Percentiles rank a stretch among this genome's conserved stretches.
These are phyloP conservation scores for Drosophila tani DNA, from an alignment of 1,140 invertebrate species.

Conservation along the genomic window DNA sequence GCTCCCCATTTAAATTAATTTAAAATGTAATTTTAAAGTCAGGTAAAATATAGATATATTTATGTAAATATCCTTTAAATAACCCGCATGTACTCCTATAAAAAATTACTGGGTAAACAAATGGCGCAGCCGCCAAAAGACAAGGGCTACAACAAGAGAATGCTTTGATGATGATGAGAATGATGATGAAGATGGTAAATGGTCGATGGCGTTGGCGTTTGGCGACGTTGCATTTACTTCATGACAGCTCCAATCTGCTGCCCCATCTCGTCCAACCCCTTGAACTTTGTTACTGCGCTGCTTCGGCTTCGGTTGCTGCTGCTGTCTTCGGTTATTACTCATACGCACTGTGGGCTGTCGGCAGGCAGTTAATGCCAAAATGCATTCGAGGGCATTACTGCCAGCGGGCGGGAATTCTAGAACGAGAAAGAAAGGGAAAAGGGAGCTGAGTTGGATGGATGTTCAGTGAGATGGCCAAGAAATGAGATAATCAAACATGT, in stretches of 20 bases:
- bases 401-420: constrained; percentile 1
- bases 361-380: constrained; percentile 53
- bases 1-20: neutral
- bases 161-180: constrained; percentile 22
- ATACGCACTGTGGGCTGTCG: constrained; percentile 68
- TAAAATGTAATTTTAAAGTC: neutral
- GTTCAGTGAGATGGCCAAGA: constrained; percentile 36
- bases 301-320: neutral
- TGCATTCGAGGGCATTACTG: constrained; percentile 55
- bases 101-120: constrained; percentile 21
- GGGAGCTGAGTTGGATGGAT: neutral
- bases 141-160: constrained; percentile 3
- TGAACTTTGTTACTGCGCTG: constrained; percentile 36
- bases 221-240: constrained; percentile 54
- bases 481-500: constrained; percentile 68
- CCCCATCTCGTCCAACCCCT: constrained; percentile 6
- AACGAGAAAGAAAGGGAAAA: too few relatives aligned
- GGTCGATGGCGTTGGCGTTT: constrained; percentile 63
- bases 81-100: neutral
- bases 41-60: too few relatives aligned
- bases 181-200: constrained; percentile 34
- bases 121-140: constrained; percentile 14
- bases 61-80: neutral
- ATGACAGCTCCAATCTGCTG: constrained; percentile 59
- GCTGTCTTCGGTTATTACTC: constrained; percentile 66